Evolutionary conservation across 2,888 invertebrate genomes (phyloP).

Genomic region (Cephalotes varians): DNA sequence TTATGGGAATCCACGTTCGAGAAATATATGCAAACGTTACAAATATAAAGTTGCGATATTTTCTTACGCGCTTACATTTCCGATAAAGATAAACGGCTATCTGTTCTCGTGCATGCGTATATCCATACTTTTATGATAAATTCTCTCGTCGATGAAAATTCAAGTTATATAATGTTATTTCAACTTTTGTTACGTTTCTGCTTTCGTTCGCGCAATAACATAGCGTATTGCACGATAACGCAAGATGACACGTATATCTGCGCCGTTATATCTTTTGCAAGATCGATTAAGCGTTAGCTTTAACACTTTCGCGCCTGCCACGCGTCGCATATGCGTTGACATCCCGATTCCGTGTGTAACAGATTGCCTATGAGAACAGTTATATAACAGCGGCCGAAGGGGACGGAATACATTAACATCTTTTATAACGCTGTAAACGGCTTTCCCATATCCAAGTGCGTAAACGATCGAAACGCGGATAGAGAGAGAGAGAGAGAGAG

Average conservation of each 20-base stretch:
- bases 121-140: neutral
- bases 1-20: neutral
- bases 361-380: constrained; percentile 11
- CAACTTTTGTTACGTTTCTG: neutral
- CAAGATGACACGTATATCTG: neutral
- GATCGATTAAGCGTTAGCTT: constrained; percentile 37
- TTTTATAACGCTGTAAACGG: neutral
- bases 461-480: neutral
- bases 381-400: neutral
- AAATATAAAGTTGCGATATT: neutral
- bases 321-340: constrained; percentile 28
- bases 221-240: neutral
- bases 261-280: constrained; percentile 15
- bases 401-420: neutral
- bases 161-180: constrained; percentile 27
- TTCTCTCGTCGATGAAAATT: neutral
- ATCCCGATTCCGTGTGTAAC: neutral
- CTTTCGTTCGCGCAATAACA: neutral
- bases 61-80: constrained; percentile 9
- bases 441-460: neutral
- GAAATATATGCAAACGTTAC: neutral
- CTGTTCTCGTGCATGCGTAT: too few species aligned
- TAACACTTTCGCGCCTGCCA: constrained; percentile 34
- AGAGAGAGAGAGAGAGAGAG: too few species aligned
- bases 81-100: constrained; percentile 17